A percentile compares a stretch with the other conserved stretches of the same genome.
These are phyloP conservation scores for rabbit (Oryctolagus cuniculus) DNA, from an alignment of 2,113 vertebrate genomes.

Conservation along the genomic window DNA sequence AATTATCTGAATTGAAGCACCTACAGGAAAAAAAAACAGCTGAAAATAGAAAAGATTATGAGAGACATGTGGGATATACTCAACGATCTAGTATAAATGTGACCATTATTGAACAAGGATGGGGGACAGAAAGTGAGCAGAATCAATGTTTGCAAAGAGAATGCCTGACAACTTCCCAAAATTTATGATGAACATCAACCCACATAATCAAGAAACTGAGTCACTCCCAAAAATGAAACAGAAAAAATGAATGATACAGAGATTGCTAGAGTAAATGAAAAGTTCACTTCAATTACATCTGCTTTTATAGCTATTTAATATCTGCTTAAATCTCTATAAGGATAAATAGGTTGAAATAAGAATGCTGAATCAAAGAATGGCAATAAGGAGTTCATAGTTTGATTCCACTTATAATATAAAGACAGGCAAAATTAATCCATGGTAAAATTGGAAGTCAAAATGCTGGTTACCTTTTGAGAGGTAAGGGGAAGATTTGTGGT, in stretches of 20 bases:
- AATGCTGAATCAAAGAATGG: background rate
- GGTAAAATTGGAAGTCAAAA: background rate
- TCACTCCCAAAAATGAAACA: background rate
- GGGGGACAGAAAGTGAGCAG: background rate
- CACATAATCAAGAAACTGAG: background rate
- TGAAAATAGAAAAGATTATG: background rate
- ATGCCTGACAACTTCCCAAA: background rate
- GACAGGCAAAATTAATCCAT: background rate
- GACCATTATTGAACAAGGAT: background rate
- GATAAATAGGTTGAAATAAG: background rate
- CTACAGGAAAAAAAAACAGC: background rate
- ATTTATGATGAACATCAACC: background rate
- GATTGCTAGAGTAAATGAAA: background rate
- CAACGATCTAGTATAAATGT: background rate
- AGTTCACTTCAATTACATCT: background rate
- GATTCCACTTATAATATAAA: background rate
- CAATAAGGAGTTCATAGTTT: background rate
- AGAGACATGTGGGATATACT: background rate
- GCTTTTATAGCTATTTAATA: background rate
- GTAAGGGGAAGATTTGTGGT: background rate
- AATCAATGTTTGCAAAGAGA: background rate
- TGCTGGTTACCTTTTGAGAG: background rate
- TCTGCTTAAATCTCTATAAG: background rate
- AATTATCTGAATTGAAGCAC: slow-evolving; percentile 1
- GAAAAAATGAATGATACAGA: background rate